These are phyloP conservation scores for Platalea minor DNA, from an alignment of 2,797 vertebrate species.

Conservation along the genomic window DNA sequence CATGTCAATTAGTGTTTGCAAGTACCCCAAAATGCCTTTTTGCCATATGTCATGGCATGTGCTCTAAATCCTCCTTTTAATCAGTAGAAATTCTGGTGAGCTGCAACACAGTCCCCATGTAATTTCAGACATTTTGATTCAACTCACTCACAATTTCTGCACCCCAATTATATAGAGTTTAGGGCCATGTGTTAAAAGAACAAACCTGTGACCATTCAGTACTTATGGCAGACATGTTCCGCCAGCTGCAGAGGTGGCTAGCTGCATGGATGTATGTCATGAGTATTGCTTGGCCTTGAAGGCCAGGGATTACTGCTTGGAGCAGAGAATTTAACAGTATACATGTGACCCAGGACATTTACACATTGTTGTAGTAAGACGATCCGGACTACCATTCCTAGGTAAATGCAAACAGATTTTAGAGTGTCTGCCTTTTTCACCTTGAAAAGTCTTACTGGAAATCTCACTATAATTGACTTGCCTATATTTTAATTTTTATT, in stretches of 20 bases:
- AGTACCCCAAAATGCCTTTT: not conserved
- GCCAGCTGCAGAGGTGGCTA: not conserved
- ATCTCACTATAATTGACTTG: not conserved
- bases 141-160: not conserved
- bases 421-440: not conserved
- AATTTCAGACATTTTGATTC: not conserved
- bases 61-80: not conserved
- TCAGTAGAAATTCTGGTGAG: not conserved
- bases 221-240: not conserved
- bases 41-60: not conserved
- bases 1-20: not conserved
- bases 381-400: not conserved
- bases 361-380: not conserved
- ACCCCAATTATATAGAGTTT: not conserved
- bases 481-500: not conserved
- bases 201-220: not conserved
- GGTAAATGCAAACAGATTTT: not conserved
- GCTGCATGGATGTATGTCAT: too few species aligned
- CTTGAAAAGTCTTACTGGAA: not conserved
- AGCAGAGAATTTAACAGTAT: not conserved
- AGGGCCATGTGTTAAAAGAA: not conserved
- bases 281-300: not conserved
- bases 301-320: not conserved
- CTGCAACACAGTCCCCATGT: accelerated
- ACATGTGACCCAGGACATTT: not conserved